A percentile compares a stretch with the other conserved stretches of the same genome.
Conservation (phyloP, 2,888 invertebrate species). For the Sclerodermus sp. region DNA sequence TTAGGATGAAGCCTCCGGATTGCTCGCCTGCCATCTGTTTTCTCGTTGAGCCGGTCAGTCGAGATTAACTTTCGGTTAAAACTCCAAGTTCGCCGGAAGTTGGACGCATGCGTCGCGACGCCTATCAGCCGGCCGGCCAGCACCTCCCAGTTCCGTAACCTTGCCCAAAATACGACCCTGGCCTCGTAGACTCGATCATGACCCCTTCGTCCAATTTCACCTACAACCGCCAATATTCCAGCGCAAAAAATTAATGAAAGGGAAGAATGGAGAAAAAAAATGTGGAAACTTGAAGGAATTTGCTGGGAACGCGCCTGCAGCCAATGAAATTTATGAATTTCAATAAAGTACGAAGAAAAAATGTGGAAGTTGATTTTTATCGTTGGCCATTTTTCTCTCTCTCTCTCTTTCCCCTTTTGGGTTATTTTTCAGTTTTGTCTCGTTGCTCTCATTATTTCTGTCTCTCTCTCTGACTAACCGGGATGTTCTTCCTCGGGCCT, state of each 20-base stretch:
- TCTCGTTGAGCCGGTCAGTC: no score
- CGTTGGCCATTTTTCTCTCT: not conserved
- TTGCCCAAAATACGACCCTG: not conserved
- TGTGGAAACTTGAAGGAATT: no score
- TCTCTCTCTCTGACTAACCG: conserved; percentile 13
- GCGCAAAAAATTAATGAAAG: no score
- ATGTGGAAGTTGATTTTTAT: no score
- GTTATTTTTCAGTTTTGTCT: conserved; percentile 1
- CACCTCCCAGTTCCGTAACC: conserved; percentile 6
- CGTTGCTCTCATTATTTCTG: conserved; percentile 10
- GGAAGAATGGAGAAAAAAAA: no score
- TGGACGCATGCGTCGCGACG: conserved; percentile 1
- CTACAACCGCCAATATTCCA: not conserved
- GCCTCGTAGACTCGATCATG: conserved; percentile 6
- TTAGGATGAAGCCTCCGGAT: no score
- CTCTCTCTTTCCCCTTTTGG: not conserved
- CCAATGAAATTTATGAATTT: no score
- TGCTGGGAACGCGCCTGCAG: no score
- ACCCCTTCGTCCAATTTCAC: conserved; percentile 14
- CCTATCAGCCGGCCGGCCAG: conserved; percentile 9
- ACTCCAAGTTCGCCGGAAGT: no score
- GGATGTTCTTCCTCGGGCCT: conserved; percentile 46
- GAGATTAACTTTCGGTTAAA: no score
- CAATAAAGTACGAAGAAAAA: no score
- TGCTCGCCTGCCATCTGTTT: no score